These are phyloP conservation scores for Hydra vulgaris DNA, from an alignment of 30 jellyfish, hydroid and myxozoan genomes.

Conservation along the genomic window DNA sequence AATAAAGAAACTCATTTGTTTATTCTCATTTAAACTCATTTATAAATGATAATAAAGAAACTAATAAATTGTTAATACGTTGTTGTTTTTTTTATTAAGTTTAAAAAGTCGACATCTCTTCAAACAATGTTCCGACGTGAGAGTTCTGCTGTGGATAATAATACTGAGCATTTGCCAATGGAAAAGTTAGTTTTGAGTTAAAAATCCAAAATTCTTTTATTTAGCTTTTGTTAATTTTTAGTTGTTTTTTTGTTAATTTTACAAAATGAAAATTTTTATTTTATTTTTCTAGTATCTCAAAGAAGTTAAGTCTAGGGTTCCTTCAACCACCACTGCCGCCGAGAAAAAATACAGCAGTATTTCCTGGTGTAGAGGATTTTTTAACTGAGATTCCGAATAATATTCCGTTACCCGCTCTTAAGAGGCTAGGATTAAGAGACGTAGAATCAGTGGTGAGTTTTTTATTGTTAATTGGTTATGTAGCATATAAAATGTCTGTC, in stretches of 20 bases:
- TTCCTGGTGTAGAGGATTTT: not conserved
- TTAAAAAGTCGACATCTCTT: conserved; percentile 14
- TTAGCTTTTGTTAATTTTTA: not conserved
- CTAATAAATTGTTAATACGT: too few species aligned
- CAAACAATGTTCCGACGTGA: conserved; percentile 28
- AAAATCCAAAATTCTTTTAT: too few species aligned
- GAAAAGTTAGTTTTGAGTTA: conserved; percentile 1
- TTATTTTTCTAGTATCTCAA: conserved; percentile 1
- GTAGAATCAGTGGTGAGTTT: not conserved
- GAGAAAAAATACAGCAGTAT: not conserved
- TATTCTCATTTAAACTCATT: too few species aligned
- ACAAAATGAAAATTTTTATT: too few species aligned
- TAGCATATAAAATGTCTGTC: too few species aligned
- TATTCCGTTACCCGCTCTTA: conserved; percentile 25
- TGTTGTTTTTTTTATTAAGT: too few species aligned
- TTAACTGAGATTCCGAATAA: conserved; percentile 13
- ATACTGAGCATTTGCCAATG: not conserved
- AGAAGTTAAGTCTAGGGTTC: not conserved
- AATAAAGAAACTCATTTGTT: too few species aligned
- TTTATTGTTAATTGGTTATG: too few species aligned
- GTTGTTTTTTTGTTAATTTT: too few species aligned
- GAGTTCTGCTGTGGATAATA: not conserved
- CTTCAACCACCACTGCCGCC: conserved; percentile 20
- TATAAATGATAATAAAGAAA: too few species aligned
- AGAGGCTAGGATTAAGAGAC: conserved; percentile 20